These are phyloP conservation scores for Bilobella aurantiaca DNA, from an alignment of 1,140 invertebrate genomes.

Conservation along the genomic window DNA sequence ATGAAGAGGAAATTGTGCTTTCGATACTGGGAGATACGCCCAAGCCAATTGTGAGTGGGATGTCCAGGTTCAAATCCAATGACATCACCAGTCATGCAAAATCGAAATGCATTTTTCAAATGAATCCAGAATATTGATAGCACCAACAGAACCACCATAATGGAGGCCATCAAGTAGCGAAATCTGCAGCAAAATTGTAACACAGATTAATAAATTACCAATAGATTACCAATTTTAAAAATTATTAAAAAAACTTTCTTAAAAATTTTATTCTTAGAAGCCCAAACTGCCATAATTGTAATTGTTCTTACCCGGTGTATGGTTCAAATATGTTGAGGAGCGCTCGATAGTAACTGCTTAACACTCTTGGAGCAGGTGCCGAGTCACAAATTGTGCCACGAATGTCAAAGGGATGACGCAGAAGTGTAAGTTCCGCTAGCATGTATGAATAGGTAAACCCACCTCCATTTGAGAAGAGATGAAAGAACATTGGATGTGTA, in stretches of 20 bases:
- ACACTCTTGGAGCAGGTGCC: constrained; percentile 53
- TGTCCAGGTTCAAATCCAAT: constrained; percentile 23
- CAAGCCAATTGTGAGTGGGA: constrained; percentile 36
- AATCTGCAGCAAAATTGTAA: constrained; percentile 16
- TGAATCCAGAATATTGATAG: constrained; percentile 29
- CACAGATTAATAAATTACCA: no score
- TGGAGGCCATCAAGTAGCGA: constrained; percentile 8
- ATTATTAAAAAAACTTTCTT: no score
- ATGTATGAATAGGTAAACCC: constrained; percentile 57
- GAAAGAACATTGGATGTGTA: constrained; percentile 61
- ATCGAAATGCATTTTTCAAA: constrained; percentile 6
- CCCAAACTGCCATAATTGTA: background rate
- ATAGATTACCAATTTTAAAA: no score
- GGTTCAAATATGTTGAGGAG: constrained; percentile 48
- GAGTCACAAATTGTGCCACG: constrained; percentile 66
- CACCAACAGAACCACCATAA: constrained; percentile 19
- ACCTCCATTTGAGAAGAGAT: constrained; percentile 70
- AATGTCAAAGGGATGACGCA: constrained; percentile 46
- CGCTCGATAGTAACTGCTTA: constrained; percentile 49
- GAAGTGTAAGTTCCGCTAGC: constrained; percentile 44
- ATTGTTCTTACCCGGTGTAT: constrained; percentile 18
- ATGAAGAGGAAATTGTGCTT: constrained; percentile 56
- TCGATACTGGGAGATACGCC: constrained; percentile 44
- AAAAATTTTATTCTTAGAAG: no score
- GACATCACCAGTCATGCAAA: constrained; percentile 27